phyloP scores from a whole-genome alignment of 1,140 invertebrate genomes.

The Helicorthomorpha holstii region DNA sequence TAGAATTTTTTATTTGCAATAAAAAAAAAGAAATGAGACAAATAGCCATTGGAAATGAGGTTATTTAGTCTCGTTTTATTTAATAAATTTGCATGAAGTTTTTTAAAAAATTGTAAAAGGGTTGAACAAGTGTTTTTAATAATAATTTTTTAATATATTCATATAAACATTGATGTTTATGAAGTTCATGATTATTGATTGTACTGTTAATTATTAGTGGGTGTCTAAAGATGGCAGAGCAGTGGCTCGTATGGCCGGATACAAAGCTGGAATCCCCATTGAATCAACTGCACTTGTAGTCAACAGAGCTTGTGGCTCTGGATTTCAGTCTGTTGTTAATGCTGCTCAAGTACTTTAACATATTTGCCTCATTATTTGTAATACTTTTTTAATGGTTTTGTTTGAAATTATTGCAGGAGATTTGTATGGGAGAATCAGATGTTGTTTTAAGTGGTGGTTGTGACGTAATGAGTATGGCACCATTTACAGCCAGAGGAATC shows the following conservation, averaged over 20 bases:
- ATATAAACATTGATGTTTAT: too few species aligned
- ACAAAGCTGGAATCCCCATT: conserved; percentile 67
- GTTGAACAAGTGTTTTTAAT: too few species aligned
- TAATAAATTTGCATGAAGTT: too few species aligned
- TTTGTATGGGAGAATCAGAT: conserved; percentile 63
- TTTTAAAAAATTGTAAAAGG: too few species aligned
- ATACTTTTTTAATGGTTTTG: too few species aligned
- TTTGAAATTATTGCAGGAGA: conserved; percentile 43
- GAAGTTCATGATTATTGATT: background rate
- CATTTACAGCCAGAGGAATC: conserved; percentile 67
- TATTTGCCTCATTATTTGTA: too few species aligned
- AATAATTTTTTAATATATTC: too few species aligned
- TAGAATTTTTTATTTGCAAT: too few species aligned
- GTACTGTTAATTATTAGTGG: background rate
- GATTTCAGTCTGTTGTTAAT: conserved; percentile 84
- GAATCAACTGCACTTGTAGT: conserved; percentile 62
- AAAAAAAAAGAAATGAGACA: too few species aligned
- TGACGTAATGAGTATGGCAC: conserved; percentile 92
- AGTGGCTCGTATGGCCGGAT: conserved; percentile 64
- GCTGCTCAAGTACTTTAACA: conserved; percentile 81
- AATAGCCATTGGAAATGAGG: too few species aligned
- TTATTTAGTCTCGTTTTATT: too few species aligned
- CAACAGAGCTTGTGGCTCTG: conserved; percentile 87
- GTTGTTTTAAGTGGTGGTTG: conserved; percentile 79
- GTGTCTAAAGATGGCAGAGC: conserved; percentile 54